phyloP scores from a whole-genome alignment of 2,113 vertebrate species.

The Paramormyrops kingsleyae region DNA sequence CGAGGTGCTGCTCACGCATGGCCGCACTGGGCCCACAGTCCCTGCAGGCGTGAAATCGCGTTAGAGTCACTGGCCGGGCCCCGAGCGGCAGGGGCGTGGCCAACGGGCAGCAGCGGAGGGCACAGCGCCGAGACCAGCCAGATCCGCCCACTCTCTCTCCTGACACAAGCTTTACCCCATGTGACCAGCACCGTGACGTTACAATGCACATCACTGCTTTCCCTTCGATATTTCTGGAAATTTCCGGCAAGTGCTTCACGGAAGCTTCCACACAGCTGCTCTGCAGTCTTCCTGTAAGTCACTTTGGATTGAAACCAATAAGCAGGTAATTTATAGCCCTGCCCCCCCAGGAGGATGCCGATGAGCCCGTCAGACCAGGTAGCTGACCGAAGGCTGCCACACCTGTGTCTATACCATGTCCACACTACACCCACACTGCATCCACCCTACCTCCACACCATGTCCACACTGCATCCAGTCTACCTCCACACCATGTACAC shows the following conservation, averaged over 20 bases:
- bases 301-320: neutral
- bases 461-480: neutral
- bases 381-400: neutral
- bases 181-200: neutral
- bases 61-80: conserved; percentile 26
- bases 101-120: neutral
- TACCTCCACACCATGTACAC: neutral
- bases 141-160: neutral
- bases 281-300: neutral
- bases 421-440: neutral
- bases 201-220: neutral
- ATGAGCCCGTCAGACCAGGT: conserved; percentile 40
- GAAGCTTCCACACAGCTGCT: neutral
- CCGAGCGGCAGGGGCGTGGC: neutral
- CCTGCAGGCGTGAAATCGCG: conserved; percentile 29
- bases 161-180: neutral
- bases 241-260: neutral
- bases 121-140: neutral
- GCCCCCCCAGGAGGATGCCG: conserved; percentile 4
- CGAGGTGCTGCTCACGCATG: neutral
- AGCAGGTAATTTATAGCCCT: neutral
- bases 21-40: conserved; percentile 14
- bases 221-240: neutral
- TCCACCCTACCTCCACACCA: neutral
- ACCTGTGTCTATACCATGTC: neutral